A percentile compares a stretch with the other conserved stretches of the same genome.
phyloP scores from a whole-genome alignment of 2,113 vertebrate species.

The Perccottus glenii region DNA sequence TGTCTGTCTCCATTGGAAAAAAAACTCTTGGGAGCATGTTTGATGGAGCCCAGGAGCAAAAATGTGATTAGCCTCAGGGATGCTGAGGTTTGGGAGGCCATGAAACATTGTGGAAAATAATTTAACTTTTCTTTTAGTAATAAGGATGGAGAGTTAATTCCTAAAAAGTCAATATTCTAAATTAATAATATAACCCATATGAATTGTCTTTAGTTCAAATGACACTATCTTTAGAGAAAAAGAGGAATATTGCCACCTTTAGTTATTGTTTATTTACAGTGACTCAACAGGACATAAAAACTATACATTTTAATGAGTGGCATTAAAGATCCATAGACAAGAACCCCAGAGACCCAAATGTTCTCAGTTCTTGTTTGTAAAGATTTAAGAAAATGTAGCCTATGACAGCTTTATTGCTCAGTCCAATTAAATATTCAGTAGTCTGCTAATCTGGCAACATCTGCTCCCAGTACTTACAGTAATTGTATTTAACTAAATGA shows the following conservation, averaged over 20 bases:
- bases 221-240: too few species aligned
- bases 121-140: too few species aligned
- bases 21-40: conserved; percentile 29
- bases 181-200: too few species aligned
- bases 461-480: neutral
- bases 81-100: neutral
- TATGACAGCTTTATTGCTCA: neutral
- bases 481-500: neutral
- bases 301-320: neutral
- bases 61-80: conserved; percentile 9
- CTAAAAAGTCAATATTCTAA: too few species aligned
- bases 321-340: neutral
- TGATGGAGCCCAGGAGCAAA: conserved; percentile 4
- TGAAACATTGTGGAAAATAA: too few species aligned
- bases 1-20: conserved; percentile 9
- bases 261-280: too few species aligned
- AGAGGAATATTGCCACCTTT: too few species aligned
- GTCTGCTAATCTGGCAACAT: conserved; percentile 6
- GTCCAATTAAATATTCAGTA: neutral
- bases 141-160: too few species aligned
- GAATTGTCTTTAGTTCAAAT: too few species aligned
- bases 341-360: neutral
- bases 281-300: neutral
- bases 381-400: neutral
- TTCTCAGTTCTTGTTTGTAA: neutral